These are phyloP conservation scores for Prunella strophiata DNA, from an alignment of 2,797 vertebrate species.

Conservation along the genomic window DNA sequence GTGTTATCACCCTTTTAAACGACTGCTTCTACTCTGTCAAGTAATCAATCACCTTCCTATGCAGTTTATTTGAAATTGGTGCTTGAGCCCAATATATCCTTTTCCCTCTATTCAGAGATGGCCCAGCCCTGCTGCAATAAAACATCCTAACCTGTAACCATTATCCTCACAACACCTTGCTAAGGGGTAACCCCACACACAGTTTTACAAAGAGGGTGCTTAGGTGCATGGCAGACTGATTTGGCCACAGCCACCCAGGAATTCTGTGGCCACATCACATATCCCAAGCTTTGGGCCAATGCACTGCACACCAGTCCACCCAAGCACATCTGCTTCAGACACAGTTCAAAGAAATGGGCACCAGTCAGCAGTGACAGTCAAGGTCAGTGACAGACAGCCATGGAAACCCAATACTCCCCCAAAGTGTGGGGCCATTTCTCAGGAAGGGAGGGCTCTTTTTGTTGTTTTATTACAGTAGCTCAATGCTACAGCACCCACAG, in stretches of 20 bases:
- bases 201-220: not conserved
- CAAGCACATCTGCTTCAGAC: not conserved
- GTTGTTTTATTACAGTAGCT: not conserved
- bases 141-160: not conserved
- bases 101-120: not conserved
- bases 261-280: not conserved
- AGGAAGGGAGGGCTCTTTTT: not conserved
- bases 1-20: not conserved
- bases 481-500: not conserved
- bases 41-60: not conserved
- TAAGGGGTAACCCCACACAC: not conserved
- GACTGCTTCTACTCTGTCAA: not conserved
- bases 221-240: not conserved
- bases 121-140: not conserved
- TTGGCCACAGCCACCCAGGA: not conserved
- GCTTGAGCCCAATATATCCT: not conserved
- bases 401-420: not conserved
- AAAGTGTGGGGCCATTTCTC: not conserved
- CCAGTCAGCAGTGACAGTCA: not conserved
- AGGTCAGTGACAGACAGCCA: not conserved
- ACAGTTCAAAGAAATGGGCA: not conserved
- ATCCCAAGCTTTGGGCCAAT: not conserved
- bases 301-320: not conserved
- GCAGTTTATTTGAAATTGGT: rapidly evolving
- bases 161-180: not conserved